These are phyloP conservation scores for Mungos mungo DNA, from an alignment of 2,113 vertebrate genomes.

Conservation along the genomic window DNA sequence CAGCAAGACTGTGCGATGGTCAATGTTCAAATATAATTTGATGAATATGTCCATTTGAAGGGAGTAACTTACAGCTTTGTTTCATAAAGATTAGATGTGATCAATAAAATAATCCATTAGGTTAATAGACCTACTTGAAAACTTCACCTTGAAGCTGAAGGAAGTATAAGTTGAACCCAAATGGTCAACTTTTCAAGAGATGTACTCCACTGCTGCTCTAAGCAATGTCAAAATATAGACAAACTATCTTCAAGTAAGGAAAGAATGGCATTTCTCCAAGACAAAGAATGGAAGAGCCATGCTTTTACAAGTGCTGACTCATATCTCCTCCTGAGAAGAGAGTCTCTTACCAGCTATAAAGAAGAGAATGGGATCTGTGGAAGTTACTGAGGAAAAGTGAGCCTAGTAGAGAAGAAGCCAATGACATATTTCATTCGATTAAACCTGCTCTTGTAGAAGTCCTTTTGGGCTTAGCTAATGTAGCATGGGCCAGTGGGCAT, in stretches of 20 bases:
- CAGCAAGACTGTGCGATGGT: rapidly evolving
- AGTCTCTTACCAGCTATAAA: not conserved
- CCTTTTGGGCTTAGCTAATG: conserved; percentile 54
- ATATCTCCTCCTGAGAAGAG: not conserved
- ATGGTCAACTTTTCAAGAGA: not conserved
- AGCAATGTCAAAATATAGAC: not conserved
- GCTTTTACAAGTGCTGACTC: not conserved
- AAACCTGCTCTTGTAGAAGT: conserved; percentile 13
- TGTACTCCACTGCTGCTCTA: no score
- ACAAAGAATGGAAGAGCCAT: not conserved
- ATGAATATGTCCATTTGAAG: not conserved
- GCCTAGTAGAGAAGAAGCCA: conserved; percentile 7
- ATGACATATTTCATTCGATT: conserved; percentile 65
- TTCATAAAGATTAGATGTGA: not conserved
- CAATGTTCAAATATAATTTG: not conserved
- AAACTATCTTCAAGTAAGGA: not conserved
- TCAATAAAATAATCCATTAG: not conserved
- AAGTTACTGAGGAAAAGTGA: conserved; percentile 14
- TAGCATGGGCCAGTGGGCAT: not conserved
- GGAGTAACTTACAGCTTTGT: not conserved
- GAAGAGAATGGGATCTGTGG: not conserved
- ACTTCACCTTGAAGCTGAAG: not conserved
- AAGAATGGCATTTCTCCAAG: not conserved
- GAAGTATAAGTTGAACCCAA: not conserved
- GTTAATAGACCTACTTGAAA: not conserved